These are phyloP conservation scores for Cacoxenus indagator DNA, from an alignment of 2,888 invertebrate genomes.

Conservation along the genomic window DNA sequence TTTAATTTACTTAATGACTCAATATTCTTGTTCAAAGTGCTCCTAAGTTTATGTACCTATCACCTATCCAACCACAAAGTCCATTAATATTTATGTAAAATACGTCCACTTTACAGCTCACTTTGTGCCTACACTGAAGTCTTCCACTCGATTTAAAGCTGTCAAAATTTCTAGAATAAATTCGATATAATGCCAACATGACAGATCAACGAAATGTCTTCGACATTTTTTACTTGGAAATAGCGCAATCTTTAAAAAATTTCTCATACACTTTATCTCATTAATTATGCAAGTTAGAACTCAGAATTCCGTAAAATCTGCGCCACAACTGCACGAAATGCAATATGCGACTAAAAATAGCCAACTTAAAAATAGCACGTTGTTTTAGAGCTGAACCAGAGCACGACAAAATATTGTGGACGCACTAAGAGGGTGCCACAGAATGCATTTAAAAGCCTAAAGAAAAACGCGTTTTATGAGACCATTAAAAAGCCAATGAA, in stretches of 20 bases:
- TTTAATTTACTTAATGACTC: too few species aligned
- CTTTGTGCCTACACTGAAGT: too few species aligned
- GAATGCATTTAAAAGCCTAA: neutral
- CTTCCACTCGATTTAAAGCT: too few species aligned
- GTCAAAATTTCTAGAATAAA: neutral
- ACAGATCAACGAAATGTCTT: neutral
- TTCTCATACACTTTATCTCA: neutral
- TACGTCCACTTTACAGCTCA: too few species aligned
- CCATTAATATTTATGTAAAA: too few species aligned
- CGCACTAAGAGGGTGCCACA: neutral
- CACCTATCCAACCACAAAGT: too few species aligned
- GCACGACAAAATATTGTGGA: neutral
- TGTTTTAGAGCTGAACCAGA: neutral
- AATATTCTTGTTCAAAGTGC: too few species aligned
- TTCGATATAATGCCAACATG: slow-evolving; percentile 10
- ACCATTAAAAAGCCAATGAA: neutral
- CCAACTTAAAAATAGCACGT: neutral
- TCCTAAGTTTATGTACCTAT: too few species aligned
- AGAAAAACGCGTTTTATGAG: slow-evolving; percentile 5
- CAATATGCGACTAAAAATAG: neutral
- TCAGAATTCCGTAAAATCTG: neutral
- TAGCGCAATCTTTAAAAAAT: neutral
- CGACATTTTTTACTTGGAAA: neutral
- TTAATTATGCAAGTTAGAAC: slow-evolving; percentile 3
- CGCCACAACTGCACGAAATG: too few species aligned